phyloP scores from a whole-genome alignment of 2,113 vertebrate genomes.

The Alaudala cheleensis region DNA sequence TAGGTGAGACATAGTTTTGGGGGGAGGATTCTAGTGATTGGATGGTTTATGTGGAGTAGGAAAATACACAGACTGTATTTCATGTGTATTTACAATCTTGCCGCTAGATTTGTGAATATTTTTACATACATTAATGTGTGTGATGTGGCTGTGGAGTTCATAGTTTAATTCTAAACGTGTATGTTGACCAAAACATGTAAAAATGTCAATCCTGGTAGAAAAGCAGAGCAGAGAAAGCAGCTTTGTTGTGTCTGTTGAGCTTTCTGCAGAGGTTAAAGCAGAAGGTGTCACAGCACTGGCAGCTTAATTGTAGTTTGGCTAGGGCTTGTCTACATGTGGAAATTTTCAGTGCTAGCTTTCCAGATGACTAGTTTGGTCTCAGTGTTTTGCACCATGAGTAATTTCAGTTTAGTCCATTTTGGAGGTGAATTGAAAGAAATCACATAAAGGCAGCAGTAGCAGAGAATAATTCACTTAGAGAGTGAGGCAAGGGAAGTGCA shows the following conservation, averaged over 20 bases:
- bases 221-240: neutral
- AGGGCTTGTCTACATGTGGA: neutral
- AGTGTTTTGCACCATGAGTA: conserved; percentile 19
- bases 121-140: conserved; percentile 23
- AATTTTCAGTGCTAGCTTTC: conserved; percentile 20
- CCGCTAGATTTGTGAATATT: neutral
- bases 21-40: neutral
- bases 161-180: neutral
- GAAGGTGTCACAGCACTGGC: neutral
- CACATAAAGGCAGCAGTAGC: neutral
- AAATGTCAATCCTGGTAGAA: neutral
- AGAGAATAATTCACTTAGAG: conserved; percentile 16
- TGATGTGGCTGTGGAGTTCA: neutral
- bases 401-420: conserved; percentile 25
- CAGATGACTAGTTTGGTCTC: neutral
- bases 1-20: neutral
- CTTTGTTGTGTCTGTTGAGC: neutral
- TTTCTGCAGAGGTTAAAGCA: neutral
- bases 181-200: neutral
- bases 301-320: conserved; percentile 9
- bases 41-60: neutral
- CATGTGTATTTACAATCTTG: conserved; percentile 15
- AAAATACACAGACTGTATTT: conserved; percentile 13
- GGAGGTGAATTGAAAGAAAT: conserved; percentile 38
- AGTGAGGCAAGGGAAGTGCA: neutral